Conservation (phyloP, 2,797 vertebrate genomes). For the Rhabdophis nuchalis region DNA sequence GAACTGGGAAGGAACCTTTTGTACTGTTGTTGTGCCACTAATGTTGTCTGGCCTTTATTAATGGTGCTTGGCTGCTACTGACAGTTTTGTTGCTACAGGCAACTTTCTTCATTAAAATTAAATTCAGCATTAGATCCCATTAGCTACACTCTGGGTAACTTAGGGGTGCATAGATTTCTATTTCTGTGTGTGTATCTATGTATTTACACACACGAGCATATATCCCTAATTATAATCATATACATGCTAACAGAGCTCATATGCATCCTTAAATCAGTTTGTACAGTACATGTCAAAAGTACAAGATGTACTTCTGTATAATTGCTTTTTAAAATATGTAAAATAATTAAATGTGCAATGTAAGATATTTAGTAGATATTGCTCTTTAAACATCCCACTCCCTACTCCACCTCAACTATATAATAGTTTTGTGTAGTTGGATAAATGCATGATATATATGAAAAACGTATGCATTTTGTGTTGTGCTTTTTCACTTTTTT, state of each 20-base stretch:
- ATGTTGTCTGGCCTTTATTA: conserved; percentile 80
- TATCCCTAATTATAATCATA: not conserved
- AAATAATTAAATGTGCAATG: not conserved
- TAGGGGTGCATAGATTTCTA: conserved; percentile 24
- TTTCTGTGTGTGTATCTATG: not conserved
- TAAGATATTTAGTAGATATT: not conserved
- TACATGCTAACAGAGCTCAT: not conserved
- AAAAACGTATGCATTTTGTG: not conserved
- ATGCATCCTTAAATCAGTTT: conserved; percentile 40
- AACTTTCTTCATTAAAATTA: conserved; percentile 88
- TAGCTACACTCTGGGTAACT: conserved; percentile 77
- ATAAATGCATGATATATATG: conserved; percentile 1
- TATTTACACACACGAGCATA: conserved; percentile 7
- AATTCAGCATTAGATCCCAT: conserved; percentile 85
- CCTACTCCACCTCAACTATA: not conserved
- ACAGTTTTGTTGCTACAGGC: conserved; percentile 88
- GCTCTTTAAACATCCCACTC: not conserved
- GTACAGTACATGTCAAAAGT: conserved; percentile 39
- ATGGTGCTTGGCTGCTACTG: conserved; percentile 81
- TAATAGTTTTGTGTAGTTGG: conserved; percentile 9
- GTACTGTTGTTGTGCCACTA: conserved; percentile 73
- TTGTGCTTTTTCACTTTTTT: not conserved
- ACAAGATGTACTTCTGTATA: rapidly evolving
- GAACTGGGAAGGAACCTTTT: conserved; percentile 76
- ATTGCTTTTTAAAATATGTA: conserved; percentile 20